phyloP scores from a whole-genome alignment of 2,113 vertebrate species.

The Megaceryle maxima region DNA sequence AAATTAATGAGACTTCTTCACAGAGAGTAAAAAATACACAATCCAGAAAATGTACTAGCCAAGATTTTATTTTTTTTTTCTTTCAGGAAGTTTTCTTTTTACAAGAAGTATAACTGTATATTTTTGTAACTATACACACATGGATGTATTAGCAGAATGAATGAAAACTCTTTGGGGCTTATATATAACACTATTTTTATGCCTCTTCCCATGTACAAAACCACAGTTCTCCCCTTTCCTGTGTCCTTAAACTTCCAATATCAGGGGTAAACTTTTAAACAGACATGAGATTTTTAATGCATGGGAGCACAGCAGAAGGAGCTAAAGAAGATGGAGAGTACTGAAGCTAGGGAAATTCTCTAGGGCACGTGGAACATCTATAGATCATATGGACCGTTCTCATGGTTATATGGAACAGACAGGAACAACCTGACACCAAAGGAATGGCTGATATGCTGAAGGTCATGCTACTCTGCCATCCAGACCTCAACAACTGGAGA shows the following conservation, averaged over 20 bases:
- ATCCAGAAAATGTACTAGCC: background rate
- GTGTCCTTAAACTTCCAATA: background rate
- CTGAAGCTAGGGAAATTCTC: background rate
- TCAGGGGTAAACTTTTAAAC: background rate
- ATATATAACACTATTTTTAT: background rate
- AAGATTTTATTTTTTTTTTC: background rate
- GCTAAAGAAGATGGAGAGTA: background rate
- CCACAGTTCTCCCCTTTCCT: background rate
- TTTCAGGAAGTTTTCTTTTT: background rate
- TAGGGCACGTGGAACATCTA: background rate
- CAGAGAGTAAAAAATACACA: background rate
- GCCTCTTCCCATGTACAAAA: background rate
- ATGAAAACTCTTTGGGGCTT: background rate
- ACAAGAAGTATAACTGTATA: background rate
- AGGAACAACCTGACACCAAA: background rate
- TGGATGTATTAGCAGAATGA: background rate
- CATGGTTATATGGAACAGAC: background rate
- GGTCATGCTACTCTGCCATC: background rate
- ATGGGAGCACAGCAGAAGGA: background rate
- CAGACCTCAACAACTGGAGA: background rate
- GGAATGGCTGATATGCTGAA: background rate
- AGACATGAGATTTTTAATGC: background rate
- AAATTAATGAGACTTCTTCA: background rate
- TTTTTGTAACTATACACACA: background rate
- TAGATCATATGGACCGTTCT: background rate